Evolutionary conservation across 2,888 invertebrate genomes (phyloP), one percentile per base, ranked within the genome.

Genomic region (Temnothorax unifasciatus): DNA sequence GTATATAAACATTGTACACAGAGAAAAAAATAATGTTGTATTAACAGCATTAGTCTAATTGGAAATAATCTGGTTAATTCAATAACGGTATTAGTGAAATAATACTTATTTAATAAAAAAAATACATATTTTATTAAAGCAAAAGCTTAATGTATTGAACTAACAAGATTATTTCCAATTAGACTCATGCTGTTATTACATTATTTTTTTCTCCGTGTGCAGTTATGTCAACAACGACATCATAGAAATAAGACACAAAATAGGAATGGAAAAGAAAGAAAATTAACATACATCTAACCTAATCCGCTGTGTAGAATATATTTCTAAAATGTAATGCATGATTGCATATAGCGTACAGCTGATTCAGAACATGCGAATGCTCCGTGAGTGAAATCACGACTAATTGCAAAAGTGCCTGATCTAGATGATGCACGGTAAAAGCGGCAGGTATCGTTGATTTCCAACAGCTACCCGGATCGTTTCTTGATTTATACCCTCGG

Each of bases 321-420:
- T 54, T 4, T 54, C 15, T 13, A 44, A 8, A 57, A 18, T 54
- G 3, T 41, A 68, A 3, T 54, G 9, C 9, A 18, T 1, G 29
- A 50, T 29, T 21, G 21, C 41, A 29, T 18, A 21, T 18, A 21
- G 18, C 5, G n/a, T 18, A 21, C 21, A 21, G 18, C 5, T n/a
- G 47, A 57, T 77, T 41, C 29, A n/a, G 54, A 25, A 44, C 44
- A n/a, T 54, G 21, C 21, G 57, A 29, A 79, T 69, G 18, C 6
- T 29, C 13, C 41, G 47, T 44, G 73, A 44, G 71, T 69, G 59
- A 76, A 73, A 81, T 81, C 84, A 21, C 6, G 61, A 59, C 15
- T 85, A 87, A 87, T 85, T 85, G 82, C 50, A 85, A 87, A 85
- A 84, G 74, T 61, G 50, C 64, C 57, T 54, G 54, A 44, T 73